Evolutionary conservation across 2,113 vertebrate genomes (phyloP), one percentile per base, ranked within the genome.

Genomic region (Nothocercus nigrocapillus): DNA sequence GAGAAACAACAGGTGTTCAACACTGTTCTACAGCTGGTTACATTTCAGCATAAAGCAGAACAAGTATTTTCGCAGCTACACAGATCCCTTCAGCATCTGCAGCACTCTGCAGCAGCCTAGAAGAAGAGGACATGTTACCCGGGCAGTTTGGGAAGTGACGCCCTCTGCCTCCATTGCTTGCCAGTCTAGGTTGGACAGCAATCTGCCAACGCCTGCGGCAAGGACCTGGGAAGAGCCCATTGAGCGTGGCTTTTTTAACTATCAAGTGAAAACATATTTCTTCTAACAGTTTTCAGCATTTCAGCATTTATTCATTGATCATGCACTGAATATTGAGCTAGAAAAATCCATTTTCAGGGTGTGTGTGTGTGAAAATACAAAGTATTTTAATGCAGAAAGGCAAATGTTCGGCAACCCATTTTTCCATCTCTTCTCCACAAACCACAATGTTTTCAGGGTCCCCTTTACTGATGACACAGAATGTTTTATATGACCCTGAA

Each of bases 141-240:
- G 7, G n/a, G 56, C 59, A 90, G 7, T 25, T 32, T 80, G 25
- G 24, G 77, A 19, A 28, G 8, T 22, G 53, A 38, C 28, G 16
- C 2, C 5, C 13, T 64, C 30, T 81, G 36, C 25, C 49, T 1
- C 2, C 13, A 28, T 11, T 54, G 0, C 7, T 56, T 70, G 12
- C 13, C 85, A 12, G 6, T 67, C 5, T n/a, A 22, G 53, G 12
- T 3, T 28, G 44, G 32, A 13, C 13, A 4, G 15, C 59, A 58
- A 86, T 79, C 61, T 19, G 7, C 5, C 28, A 54, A 0, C 1
- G 67, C 73, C 21, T 68, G 12, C 47, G 44, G 68, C 3, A 80
- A 44, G 4, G 13, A 78, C 17, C 32, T 58, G 28, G 58, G 34
- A 91, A 90, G 86, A 75, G 6, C 5, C 11, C 9, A 13, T 20